Conservation (phyloP, 2,797 vertebrate genomes). For the Sebastes itinus region DNA sequence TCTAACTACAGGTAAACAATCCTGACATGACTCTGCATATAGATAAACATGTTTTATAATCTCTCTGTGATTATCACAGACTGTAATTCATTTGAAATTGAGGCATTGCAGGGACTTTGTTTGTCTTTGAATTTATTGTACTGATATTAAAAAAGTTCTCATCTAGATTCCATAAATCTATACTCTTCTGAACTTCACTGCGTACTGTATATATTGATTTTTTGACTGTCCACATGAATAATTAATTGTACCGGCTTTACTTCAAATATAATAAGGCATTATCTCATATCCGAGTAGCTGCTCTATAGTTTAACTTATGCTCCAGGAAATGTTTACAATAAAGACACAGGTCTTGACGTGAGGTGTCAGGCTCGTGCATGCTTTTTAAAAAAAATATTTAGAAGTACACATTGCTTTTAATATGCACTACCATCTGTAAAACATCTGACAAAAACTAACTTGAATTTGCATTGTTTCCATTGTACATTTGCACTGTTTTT, state of each 20-base stretch:
- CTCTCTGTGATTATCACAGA: not conserved
- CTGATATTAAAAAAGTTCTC: not conserved
- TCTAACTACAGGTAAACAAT: not conserved
- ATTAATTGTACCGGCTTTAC: slow-evolving; percentile 19
- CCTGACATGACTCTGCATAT: not conserved
- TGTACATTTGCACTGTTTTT: slow-evolving; percentile 46
- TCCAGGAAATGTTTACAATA: slow-evolving; percentile 37
- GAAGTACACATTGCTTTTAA: not conserved
- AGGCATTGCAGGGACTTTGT: no score
- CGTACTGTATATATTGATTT: slow-evolving; percentile 34
- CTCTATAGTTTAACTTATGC: slow-evolving; percentile 23
- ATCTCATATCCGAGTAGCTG: slow-evolving; percentile 15
- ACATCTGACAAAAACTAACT: slow-evolving; percentile 10
- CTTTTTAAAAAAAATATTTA: not conserved
- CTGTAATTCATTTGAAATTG: not conserved
- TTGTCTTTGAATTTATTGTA: not conserved
- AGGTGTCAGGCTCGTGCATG: slow-evolving; percentile 1
- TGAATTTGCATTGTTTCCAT: slow-evolving; percentile 26
- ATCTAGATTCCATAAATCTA: not conserved
- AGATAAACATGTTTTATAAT: not conserved
- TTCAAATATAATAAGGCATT: slow-evolving; percentile 4
- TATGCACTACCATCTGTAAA: not conserved
- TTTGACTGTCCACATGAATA: slow-evolving; percentile 20
- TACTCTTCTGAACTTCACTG: slow-evolving; percentile 9
- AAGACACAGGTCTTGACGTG: not conserved